Evolutionary conservation across 1,140 invertebrate species (phyloP).

Genomic region (Danaus plexippus): DNA sequence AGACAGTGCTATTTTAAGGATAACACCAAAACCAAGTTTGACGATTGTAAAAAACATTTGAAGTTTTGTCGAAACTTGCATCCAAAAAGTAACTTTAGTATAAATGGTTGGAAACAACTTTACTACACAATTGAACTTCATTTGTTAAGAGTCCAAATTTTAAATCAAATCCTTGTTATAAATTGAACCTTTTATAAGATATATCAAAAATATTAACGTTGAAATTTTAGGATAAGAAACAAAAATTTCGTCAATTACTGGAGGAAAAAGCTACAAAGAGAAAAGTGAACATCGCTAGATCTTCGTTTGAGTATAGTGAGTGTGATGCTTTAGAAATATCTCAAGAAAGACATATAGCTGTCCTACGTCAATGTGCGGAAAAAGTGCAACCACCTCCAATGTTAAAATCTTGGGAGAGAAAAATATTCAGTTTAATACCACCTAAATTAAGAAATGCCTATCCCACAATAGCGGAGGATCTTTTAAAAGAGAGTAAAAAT

Average conservation of each 20-base stretch:
- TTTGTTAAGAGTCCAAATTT: too few species aligned
- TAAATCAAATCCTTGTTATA: too few species aligned
- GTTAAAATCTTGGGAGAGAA: slow-evolving; percentile 68
- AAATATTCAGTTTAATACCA: slow-evolving; percentile 64
- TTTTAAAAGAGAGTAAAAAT: slow-evolving; percentile 66
- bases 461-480: slow-evolving; percentile 48
- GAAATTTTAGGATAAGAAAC: slow-evolving; percentile 53
- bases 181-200: too few species aligned
- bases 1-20: too few species aligned
- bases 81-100: too few species aligned
- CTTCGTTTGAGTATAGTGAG: slow-evolving; percentile 32
- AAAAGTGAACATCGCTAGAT: slow-evolving; percentile 50
- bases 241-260: slow-evolving; percentile 50
- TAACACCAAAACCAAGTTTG: too few species aligned
- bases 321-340: slow-evolving; percentile 47
- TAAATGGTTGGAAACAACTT: too few species aligned
- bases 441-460: slow-evolving; percentile 53
- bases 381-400: slow-evolving; percentile 60
- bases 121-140: too few species aligned
- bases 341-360: slow-evolving; percentile 53
- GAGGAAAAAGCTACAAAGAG: slow-evolving; percentile 49
- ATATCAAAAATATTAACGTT: slow-evolving; percentile 7
- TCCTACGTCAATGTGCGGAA: slow-evolving; percentile 51
- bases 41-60: too few species aligned
- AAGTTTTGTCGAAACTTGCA: too few species aligned